Evolutionary conservation across 2,888 invertebrate genomes (phyloP).

Genomic region (Rhimphoctona megacephalus): DNA sequence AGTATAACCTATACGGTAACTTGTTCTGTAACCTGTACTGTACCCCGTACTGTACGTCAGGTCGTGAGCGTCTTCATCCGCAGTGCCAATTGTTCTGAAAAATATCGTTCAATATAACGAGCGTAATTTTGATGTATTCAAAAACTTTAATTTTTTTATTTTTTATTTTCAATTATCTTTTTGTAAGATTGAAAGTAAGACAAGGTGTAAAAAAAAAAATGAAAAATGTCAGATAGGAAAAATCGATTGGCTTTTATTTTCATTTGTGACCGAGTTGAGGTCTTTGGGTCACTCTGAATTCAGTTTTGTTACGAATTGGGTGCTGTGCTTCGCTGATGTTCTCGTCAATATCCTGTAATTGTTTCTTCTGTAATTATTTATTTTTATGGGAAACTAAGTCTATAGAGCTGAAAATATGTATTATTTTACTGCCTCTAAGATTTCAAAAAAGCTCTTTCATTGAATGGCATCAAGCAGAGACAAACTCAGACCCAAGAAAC

Average conservation of each 20-base stretch:
- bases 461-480: neutral
- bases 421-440: neutral
- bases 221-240: neutral
- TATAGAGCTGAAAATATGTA: neutral
- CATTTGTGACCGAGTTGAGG: neutral
- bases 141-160: neutral
- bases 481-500: neutral
- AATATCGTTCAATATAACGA: slow-evolving; percentile 76
- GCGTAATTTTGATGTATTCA: slow-evolving; percentile 57
- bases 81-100: slow-evolving; percentile 79
- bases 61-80: slow-evolving; percentile 76
- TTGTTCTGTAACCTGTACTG: slow-evolving; percentile 72
- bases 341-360: neutral
- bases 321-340: slow-evolving; percentile 33
- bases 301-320: slow-evolving; percentile 50
- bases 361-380: neutral
- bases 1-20: slow-evolving; percentile 69
- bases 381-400: neutral
- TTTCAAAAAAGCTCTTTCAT: neutral
- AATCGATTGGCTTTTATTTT: neutral
- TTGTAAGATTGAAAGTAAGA: slow-evolving; percentile 1
- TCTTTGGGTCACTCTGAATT: neutral
- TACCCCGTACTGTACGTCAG: slow-evolving; percentile 65
- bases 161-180: neutral
- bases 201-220: neutral